Conservation (phyloP, 1,140 invertebrate genomes). For the Dendroctonus ponderosae region DNA sequence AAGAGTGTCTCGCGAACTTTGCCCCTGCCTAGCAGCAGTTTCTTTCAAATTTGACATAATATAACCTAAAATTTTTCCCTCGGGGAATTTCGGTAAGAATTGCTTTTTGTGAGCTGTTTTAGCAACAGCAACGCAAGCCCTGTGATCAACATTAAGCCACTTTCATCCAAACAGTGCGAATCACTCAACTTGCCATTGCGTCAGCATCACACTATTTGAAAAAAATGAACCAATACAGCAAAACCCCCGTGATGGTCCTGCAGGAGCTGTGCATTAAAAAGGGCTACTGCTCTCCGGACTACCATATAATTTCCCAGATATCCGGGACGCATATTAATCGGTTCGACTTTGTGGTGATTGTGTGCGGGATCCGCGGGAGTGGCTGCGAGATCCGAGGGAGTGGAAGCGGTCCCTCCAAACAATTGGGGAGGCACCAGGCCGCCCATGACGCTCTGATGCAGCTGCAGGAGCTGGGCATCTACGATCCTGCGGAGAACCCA, state of each 20-base stretch:
- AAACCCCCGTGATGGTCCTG: conserved; percentile 70
- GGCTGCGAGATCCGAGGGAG: conserved; percentile 54
- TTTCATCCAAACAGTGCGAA: too few species aligned
- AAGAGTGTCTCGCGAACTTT: too few species aligned
- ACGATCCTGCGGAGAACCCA: conserved; percentile 34
- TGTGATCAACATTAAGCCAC: too few species aligned
- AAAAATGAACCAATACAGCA: conserved; percentile 42
- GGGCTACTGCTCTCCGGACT: conserved; percentile 59
- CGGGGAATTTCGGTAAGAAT: too few species aligned
- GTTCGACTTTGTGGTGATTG: conserved; percentile 64
- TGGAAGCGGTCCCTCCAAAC: conserved; percentile 50
- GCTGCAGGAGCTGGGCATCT: conserved; percentile 37
- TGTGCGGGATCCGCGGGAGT: conserved; percentile 51
- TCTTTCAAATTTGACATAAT: too few species aligned
- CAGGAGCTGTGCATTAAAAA: conserved; percentile 70
- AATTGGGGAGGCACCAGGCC: conserved; percentile 44
- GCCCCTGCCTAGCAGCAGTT: too few species aligned
- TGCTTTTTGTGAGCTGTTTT: too few species aligned
- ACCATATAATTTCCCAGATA: conserved; percentile 57
- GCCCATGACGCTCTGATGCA: conserved; percentile 40
- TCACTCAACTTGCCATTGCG: too few species aligned
- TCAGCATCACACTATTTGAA: neutral
- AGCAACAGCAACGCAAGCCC: too few species aligned
- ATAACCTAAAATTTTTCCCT: too few species aligned
- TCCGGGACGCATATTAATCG: conserved; percentile 69